Evolutionary conservation across 2,113 vertebrate genomes (phyloP), one percentile per base, ranked within the genome.

Genomic region (Maccullochella peelii): DNA sequence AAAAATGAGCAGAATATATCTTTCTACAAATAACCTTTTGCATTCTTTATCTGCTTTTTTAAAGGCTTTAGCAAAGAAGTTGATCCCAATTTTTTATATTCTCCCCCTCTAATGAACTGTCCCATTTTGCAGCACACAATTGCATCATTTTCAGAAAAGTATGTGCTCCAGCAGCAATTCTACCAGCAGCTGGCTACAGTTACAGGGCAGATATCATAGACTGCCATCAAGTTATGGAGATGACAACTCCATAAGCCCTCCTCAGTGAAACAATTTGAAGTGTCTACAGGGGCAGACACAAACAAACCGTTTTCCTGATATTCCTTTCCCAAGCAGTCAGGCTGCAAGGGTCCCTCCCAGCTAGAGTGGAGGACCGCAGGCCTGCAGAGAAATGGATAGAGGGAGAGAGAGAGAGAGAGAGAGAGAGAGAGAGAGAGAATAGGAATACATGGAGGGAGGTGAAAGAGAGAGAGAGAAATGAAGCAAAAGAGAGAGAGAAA

Each of bases 281-380:
- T 72, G 84, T 89, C 92, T 89, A 84, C 84, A 77, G 86, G 79
- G 71, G 84, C 84, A 86, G 84, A 92, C 84, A 89, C 91, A 92
- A 92, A 93, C 90, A 93, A 89, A 91, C 83, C 36, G 79, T 80
- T 91, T 88, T 87, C 86, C 86, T 90, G 88, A 89, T 92, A 88
- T 90, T 91, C 73, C 68, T 83, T 86, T 87, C 62, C 71, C 52
- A 77, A 88, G 82, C 80, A 80, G 69, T 84, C 79, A 77, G 77
- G 27, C 77, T 89, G 68, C 42, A 44, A 76, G 82, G 88, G 72
- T 83, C 78, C 80, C 75, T 77, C 77, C 73, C 73, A 82, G 85
- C 74, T 54, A 52, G 69, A 87, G 78, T 40, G 71, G 69, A 73
- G 78, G 79, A 61, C 62, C 69, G 84, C 70, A 77, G 73, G 58